phyloP scores from a whole-genome alignment of 2,797 vertebrate genomes.

The Bryconaethiops microstoma region DNA sequence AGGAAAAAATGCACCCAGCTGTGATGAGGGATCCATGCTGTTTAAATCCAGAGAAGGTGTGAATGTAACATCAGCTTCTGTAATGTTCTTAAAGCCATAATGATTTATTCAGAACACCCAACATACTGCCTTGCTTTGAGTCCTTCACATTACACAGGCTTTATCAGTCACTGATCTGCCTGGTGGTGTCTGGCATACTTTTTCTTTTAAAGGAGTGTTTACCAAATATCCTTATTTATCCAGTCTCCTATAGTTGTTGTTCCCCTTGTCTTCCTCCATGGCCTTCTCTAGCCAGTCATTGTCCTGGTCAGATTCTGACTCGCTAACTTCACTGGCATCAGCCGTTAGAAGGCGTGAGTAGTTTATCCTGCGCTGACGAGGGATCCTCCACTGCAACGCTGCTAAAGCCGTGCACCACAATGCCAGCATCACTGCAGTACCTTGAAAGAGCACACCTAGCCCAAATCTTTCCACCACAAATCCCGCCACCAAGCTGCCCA shows the following conservation, averaged over 20 bases:
- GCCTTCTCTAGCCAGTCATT: conserved; percentile 90
- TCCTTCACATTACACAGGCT: not conserved
- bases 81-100: not conserved
- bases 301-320: conserved; percentile 84
- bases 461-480: conserved; percentile 74
- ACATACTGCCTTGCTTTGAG: not conserved
- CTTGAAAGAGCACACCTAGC: conserved; percentile 75
- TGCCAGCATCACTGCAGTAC: conserved; percentile 63
- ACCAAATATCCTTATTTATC: conserved; percentile 15
- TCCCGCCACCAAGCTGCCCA: conserved; percentile 83
- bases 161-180: not conserved
- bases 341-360: conserved; percentile 86
- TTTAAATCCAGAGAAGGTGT: not conserved
- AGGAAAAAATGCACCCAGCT: not conserved
- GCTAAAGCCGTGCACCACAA: conserved; percentile 79
- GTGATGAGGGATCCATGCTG: too few species aligned
- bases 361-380: conserved; percentile 83
- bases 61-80: not conserved
- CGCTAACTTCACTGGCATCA: conserved; percentile 82
- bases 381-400: conserved; percentile 77
- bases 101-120: not conserved
- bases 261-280: conserved; percentile 77
- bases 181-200: not conserved
- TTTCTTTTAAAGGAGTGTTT: too few species aligned
- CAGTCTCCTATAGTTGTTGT: conserved; percentile 58